These are phyloP conservation scores for Siderastrea radians DNA, from an alignment of 92 coral and sea anemone genomes.

Conservation along the genomic window DNA sequence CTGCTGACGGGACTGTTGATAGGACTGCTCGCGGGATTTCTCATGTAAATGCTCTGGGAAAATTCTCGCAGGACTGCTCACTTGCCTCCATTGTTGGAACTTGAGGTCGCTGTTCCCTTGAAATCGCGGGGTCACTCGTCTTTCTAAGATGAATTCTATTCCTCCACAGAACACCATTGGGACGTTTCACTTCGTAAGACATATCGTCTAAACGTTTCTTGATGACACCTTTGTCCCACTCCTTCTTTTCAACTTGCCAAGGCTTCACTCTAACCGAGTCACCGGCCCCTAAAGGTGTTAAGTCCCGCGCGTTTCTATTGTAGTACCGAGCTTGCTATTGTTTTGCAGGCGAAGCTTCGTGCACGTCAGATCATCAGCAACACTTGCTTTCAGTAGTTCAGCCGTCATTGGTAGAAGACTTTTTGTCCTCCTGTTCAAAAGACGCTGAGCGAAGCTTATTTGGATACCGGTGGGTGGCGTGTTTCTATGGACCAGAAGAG, in stretches of 20 bases:
- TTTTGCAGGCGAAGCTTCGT: constrained; percentile 30
- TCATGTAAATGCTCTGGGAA: not conserved
- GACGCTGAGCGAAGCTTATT: no score
- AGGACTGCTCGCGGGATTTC: not conserved
- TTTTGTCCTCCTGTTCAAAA: not conserved
- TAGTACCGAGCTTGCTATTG: constrained; percentile 41
- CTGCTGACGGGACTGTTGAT: not conserved
- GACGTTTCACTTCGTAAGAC: constrained; percentile 18
- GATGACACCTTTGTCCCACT: constrained; percentile 41
- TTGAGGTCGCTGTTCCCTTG: not conserved
- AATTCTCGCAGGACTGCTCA: not conserved
- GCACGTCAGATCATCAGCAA: constrained; percentile 10
- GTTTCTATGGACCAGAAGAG: no score
- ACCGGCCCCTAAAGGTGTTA: constrained; percentile 21
- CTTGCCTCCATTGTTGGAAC: not conserved
- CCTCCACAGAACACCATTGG: constrained; percentile 11
- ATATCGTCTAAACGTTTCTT: constrained; percentile 21
- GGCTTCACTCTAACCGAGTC: constrained; percentile 45
- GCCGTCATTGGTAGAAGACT: constrained; percentile 27
- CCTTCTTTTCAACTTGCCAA: constrained; percentile 23
- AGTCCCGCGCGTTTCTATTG: constrained; percentile 34
- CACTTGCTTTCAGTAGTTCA: constrained; percentile 12
- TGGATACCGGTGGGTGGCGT: no score
- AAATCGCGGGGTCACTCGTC: not conserved
- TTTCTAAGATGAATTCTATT: constrained; percentile 19